A percentile compares a stretch with the other conserved stretches of the same genome.
phyloP scores from a whole-genome alignment of 2,888 invertebrate species.

The Serrognathus titanus region DNA sequence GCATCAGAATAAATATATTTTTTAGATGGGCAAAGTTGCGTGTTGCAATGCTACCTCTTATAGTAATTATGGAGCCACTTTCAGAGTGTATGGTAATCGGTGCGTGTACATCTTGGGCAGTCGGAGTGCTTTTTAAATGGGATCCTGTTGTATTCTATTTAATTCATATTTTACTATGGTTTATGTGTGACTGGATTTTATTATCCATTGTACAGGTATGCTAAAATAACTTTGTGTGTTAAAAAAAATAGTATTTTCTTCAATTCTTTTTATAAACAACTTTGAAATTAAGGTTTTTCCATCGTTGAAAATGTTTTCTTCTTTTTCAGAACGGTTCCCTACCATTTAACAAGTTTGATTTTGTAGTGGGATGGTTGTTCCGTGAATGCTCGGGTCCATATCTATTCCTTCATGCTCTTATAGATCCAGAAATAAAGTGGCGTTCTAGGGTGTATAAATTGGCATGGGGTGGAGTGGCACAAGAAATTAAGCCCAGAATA shows the following conservation, averaged over 20 bases:
- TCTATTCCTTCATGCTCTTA: slow-evolving; percentile 80
- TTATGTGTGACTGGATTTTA: slow-evolving; percentile 92
- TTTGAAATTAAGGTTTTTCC: too few relatives aligned
- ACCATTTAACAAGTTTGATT: slow-evolving; percentile 93
- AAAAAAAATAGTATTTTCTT: background rate
- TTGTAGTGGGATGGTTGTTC: slow-evolving; percentile 91
- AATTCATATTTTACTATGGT: slow-evolving; percentile 91
- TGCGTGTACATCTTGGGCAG: slow-evolving; percentile 87
- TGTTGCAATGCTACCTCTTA: slow-evolving; percentile 91
- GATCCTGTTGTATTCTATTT: slow-evolving; percentile 89
- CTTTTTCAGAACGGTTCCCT: slow-evolving; percentile 77
- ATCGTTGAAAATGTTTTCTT: too few relatives aligned
- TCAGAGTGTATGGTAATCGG: slow-evolving; percentile 94
- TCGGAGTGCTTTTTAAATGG: slow-evolving; percentile 76
- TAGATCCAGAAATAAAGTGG: slow-evolving; percentile 90
- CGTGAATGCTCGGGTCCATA: slow-evolving; percentile 89
- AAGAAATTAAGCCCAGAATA: slow-evolving; percentile 76
- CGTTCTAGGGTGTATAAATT: slow-evolving; percentile 85
- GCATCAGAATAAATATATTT: background rate
- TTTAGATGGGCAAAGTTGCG: slow-evolving; percentile 91
- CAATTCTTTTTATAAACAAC: too few relatives aligned
- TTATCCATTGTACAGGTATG: slow-evolving; percentile 77
- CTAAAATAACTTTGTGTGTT: too few relatives aligned
- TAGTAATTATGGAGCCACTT: slow-evolving; percentile 88
- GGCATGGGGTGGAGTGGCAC: slow-evolving; percentile 93